Base-by-base conservation (phyloP, 1,140 invertebrate species). In the Ladona fulva region DNA sequence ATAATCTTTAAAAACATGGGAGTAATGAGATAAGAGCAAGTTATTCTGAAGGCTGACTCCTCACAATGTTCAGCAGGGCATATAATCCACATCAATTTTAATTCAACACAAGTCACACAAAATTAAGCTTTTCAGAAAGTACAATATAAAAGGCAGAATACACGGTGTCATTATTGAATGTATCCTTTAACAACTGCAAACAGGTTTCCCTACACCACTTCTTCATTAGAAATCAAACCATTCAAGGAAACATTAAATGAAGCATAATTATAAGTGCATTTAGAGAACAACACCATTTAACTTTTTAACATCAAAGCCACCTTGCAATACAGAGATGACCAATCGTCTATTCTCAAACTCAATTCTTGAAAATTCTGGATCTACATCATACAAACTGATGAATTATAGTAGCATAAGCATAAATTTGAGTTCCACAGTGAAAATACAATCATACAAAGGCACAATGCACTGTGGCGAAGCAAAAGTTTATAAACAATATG, bases 1-100 rank as follows among this genome's bases (percentile, higher is more conserved):
- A 66, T 66, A 66, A 66, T 12, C n/a, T 66, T 66, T 66, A 66
- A 66, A 66, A 66, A 66, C 52, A 66, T 66, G 52, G 52, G 52
- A 66, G 52, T 66, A 66, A 66, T 66, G 52, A 66, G 52, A 66
- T 12, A 66, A 66, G 52, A 66, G 52, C 52, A 66, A 66, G 52
- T 66, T 66, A 66, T 66, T 66, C 14, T 3, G 3, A 66, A 66
- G 52, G 52, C 52, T 66, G 52, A 66, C n/a, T 66, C 52, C 14
- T 66, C 52, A 66, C 52, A 66, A 66, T 66, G 52, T 66, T 66
- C 52, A 66, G 52, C 52, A 66, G 52, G 52, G 52, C n/a, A 66
- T 22, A 66, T 66, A 66, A 66, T 66, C 52, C 52, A 66, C 52
- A 66, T 22, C 52, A 66, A 66, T 19, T 66, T 66, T 22, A 19